Evolutionary conservation across 2,113 vertebrate genomes (phyloP), one percentile per base, ranked within the genome.

Genomic region (Ciconia maguari): DNA sequence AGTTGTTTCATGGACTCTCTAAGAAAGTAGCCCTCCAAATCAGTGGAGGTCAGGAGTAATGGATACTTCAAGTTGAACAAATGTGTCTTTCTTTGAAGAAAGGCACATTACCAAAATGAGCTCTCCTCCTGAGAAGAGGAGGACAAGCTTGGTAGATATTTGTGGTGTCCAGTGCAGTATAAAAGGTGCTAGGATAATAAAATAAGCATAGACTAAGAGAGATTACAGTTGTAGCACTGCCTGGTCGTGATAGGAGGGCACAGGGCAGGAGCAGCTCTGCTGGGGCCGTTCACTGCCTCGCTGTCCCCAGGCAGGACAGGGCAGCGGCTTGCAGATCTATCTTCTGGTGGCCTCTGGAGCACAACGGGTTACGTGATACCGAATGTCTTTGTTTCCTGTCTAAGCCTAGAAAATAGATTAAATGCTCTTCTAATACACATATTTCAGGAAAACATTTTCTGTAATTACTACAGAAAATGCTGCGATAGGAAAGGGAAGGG

Each of bases 401-500:
- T 65, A 19, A 87, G 71, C 76, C 70, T 80, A 89, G 71, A 61
- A 94, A 86, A 93, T 48, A 61, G 85, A 72, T 88, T 60, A 79
- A 85, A 60, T 76, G 54, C 30, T 85, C 15, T 87, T 88, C 57
- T 80, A 13, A 83, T 75, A 34, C 32, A 44, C 3, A 1, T 27
- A 12, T 68, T 79, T 94, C 82, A 85, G 91, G 86, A 92, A 94
- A 93, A 80, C 41, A 8, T 72, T 49, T 86, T 96, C 83, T 58
- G 62, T 94, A 38, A 83, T 81, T 77, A 16, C 27, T 58, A 13
- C 79, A 89, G 93, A 93, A 96, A 83, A 57, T 49, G 27, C 54
- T 77, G 82, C 1, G 6, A 34, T 83, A 81, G 93, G 95, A 94
- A 93, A 69, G 86, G 91, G 89, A 95, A 92, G 93, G 93, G 96